Conservation (phyloP, 2,888 invertebrate species). For the Leucoma salicis region DNA sequence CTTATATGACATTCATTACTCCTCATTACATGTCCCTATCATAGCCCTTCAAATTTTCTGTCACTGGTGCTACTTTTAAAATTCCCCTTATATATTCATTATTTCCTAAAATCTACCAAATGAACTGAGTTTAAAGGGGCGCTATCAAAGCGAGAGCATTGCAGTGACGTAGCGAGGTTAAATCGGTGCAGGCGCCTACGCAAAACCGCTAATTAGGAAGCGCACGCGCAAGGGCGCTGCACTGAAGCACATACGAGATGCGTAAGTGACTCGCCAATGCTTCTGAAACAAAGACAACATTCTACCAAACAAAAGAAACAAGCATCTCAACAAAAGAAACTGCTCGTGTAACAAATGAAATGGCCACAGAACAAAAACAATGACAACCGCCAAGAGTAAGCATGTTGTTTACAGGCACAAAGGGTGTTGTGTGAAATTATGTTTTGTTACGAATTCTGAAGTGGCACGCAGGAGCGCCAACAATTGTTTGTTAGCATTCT, state of each 20-base stretch:
- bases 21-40: no score
- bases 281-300: conserved; percentile 51
- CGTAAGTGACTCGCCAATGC: conserved; percentile 38
- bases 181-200: conserved; percentile 67
- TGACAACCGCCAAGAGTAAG: conserved; percentile 40
- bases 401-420: conserved; percentile 57
- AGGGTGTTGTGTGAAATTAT: conserved; percentile 57
- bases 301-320: conserved; percentile 49
- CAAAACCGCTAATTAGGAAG: conserved; percentile 73
- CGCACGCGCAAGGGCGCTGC: conserved; percentile 73
- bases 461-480: conserved; percentile 34
- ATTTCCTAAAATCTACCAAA: no score
- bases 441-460: conserved; percentile 51
- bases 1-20: no score
- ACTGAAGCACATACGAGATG: conserved; percentile 45
- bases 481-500: conserved; percentile 24
- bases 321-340: conserved; percentile 49
- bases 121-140: conserved; percentile 1
- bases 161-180: conserved; percentile 65
- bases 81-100: no score
- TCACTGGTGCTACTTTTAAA: no score
- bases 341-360: conserved; percentile 55
- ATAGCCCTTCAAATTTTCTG: no score
- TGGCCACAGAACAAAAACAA: conserved; percentile 56
- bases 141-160: conserved; percentile 34